Base-by-base conservation (phyloP, 2,113 vertebrate species). In the Pseudopipra pipra region DNA sequence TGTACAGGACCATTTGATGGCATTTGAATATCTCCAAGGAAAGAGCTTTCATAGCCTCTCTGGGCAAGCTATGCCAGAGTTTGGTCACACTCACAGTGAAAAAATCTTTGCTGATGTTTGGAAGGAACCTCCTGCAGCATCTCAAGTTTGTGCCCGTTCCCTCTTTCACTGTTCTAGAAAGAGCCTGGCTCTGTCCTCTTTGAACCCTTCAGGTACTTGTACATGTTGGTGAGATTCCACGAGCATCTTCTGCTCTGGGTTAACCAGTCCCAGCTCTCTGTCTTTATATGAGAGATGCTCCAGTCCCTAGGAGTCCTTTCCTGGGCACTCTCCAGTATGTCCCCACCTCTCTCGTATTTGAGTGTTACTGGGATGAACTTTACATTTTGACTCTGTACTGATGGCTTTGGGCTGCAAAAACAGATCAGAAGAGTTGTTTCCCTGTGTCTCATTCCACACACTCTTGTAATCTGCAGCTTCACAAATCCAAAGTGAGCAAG, bases 381-480 rank as follows among this genome's bases (percentile, higher is more conserved):
- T 12, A 33, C 12, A 3, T 62, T 81, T 75, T 7, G 7, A 3
- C 4, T 35, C 33, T 1, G 0, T 33, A 11, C 2, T 3, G 16
- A 12, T 39, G 35, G 12, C 9, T 81, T 49, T 59, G 27, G 47
- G 39, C 4, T 17, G 52, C 13, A 52, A 58, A 41, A 10, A 76
- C 2, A 31, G 11, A 47, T 13, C 30, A 59, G 35, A 85, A 78
- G 15, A 6, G 7, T 63, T 22, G 30, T 31, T 73, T 65, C 41
- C 46, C 9, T 19, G 6, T 39, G 27, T 28, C 27, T 20, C 27
- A 31, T 68, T 61, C 20, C 31, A 54, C 3, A 11, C 1, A 18
- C 6, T n/a, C 11, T 6, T 12, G 28, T 33, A 66, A 68, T 9
- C 21, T 87, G 47, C 43, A 89, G 30, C 43, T 75, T 76, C 62